These are phyloP conservation scores for Promerops cafer DNA, from an alignment of 2,113 vertebrate genomes.

Conservation along the genomic window DNA sequence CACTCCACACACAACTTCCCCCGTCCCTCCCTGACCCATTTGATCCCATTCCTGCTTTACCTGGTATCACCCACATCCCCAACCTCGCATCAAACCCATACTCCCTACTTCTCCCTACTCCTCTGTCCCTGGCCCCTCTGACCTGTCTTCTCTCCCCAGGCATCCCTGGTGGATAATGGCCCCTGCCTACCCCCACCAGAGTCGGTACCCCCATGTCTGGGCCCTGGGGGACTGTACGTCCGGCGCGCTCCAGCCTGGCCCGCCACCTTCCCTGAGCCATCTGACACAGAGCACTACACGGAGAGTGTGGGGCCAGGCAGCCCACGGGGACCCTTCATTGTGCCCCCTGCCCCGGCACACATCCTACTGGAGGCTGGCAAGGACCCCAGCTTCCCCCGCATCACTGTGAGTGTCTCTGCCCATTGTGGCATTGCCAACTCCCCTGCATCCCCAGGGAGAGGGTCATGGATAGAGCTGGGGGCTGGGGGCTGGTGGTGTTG, in stretches of 20 bases:
- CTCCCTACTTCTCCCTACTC: neutral
- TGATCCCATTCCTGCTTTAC: neutral
- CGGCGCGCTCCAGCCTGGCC: conserved; percentile 58
- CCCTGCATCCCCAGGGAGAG: neutral
- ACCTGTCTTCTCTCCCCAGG: neutral
- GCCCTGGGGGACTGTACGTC: conserved; percentile 77
- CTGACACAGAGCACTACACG: conserved; percentile 75
- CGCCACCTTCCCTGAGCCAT: conserved; percentile 73
- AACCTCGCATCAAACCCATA: neutral
- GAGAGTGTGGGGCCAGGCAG: conserved; percentile 59
- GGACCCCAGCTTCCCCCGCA: conserved; percentile 79
- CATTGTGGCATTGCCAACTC: fast-evolving
- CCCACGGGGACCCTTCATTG: conserved; percentile 75
- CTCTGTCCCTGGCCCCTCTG: neutral
- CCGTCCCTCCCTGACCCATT: neutral
- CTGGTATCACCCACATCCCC: neutral
- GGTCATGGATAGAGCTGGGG: neutral
- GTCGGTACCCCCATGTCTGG: conserved; percentile 68
- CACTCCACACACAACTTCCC: neutral
- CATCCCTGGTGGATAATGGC: conserved; percentile 56
- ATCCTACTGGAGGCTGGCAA: conserved; percentile 84
- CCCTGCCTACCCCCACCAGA: conserved; percentile 68
- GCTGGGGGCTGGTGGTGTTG: neutral
- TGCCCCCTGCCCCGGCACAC: conserved; percentile 68
- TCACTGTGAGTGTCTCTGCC: conserved; percentile 69